A percentile compares a stretch with the other conserved stretches of the same genome.
These are phyloP conservation scores for western clawed frog (Xenopus tropicalis) DNA, from an alignment of 2,113 vertebrate species.

Conservation along the genomic window DNA sequence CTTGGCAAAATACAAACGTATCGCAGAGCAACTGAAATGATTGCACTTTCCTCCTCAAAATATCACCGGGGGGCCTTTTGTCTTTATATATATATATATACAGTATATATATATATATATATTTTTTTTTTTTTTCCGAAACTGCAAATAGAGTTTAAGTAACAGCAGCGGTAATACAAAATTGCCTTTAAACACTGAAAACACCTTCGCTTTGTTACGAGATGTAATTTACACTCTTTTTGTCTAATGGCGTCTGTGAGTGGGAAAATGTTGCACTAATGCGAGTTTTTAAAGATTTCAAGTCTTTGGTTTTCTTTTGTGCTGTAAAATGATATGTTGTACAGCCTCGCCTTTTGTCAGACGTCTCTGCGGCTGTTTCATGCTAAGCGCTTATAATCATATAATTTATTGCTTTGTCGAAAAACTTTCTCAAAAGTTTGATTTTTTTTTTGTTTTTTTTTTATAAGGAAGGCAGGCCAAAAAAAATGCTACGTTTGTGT, in stretches of 20 bases:
- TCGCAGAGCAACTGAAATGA: constrained; percentile 92
- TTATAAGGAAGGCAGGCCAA: too few relatives aligned
- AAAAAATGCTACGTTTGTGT: too few relatives aligned
- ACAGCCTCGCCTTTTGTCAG: constrained; percentile 70
- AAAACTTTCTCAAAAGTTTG: constrained; percentile 66
- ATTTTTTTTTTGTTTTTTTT: too few relatives aligned
- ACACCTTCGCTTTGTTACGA: constrained; percentile 84
- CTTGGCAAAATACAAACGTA: constrained; percentile 88
- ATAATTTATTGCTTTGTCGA: constrained; percentile 72
- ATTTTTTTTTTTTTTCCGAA: constrained; percentile 24
- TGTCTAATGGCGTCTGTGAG: constrained; percentile 76
- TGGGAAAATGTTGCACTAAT: constrained; percentile 76
- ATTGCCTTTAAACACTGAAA: constrained; percentile 84
- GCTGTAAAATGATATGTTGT: constrained; percentile 76
- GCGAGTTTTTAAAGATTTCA: constrained; percentile 80
- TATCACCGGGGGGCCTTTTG: constrained; percentile 86
- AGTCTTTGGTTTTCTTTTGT: constrained; percentile 69
- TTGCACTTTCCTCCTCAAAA: constrained; percentile 75
- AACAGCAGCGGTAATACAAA: constrained; percentile 92
- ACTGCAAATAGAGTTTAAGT: constrained; percentile 94
- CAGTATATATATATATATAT: too few relatives aligned
- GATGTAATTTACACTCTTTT: constrained; percentile 77
- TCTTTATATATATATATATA: constrained; percentile 78
- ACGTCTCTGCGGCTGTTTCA: constrained; percentile 65
- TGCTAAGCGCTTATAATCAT: constrained; percentile 60